phyloP scores from a whole-genome alignment of 35 echinoderm and acorn worm species.

The Diadema setosum region DNA sequence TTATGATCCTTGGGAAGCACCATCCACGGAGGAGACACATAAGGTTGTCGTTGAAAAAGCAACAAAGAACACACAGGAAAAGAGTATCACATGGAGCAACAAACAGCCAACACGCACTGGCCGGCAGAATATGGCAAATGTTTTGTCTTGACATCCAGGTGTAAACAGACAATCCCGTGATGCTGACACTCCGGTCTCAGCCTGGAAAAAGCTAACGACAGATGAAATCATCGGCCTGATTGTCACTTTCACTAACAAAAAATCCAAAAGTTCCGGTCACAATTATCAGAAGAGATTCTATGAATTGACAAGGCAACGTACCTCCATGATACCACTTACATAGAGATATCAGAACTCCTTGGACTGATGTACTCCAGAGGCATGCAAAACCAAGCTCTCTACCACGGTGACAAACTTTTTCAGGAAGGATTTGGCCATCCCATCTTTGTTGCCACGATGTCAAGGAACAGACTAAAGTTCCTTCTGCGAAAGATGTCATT shows the following conservation, averaged over 20 bases:
- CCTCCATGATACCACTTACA: background rate
- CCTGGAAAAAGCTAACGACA: background rate
- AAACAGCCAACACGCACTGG: background rate
- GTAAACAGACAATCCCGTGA: background rate
- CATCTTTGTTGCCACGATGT: background rate
- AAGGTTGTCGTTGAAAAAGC: background rate
- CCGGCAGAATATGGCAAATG: background rate
- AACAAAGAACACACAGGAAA: background rate
- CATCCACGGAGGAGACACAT: background rate
- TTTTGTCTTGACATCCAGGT: background rate
- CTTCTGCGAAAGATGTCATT: background rate
- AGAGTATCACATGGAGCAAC: background rate
- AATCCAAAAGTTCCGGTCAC: background rate
- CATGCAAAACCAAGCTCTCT: background rate
- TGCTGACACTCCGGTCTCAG: background rate
- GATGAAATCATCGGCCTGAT: background rate
- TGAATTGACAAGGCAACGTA: background rate
- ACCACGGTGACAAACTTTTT: background rate
- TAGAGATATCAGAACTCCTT: background rate
- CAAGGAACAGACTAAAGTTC: background rate
- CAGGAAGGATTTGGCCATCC: background rate
- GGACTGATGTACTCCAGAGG: background rate
- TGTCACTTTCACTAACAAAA: background rate
- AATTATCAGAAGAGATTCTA: background rate
- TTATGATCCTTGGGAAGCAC: background rate